A percentile compares a stretch with the other conserved stretches of the same genome.
Evolutionary conservation across 2,888 invertebrate genomes (phyloP).

Genomic region (Ormyrus labotus): DNA sequence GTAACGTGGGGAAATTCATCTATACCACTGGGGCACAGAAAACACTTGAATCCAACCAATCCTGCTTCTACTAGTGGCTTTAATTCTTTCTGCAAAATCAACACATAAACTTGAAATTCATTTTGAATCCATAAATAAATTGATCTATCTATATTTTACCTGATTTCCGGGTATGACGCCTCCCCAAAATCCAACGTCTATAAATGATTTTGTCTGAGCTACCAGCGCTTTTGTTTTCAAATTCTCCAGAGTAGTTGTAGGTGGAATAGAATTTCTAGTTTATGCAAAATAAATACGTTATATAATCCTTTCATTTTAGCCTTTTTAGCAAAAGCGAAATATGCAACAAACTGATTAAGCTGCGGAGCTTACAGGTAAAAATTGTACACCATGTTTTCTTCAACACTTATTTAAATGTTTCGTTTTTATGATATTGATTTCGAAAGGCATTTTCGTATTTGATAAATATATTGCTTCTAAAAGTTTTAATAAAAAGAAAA

Average conservation of each 20-base stretch:
- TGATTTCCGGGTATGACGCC: constrained; percentile 84
- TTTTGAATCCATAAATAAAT: too few relatives aligned
- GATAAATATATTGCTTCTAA: too few relatives aligned
- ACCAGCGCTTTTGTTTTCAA: constrained; percentile 80
- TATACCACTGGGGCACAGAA: constrained; percentile 82
- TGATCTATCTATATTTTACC: constrained; percentile 68
- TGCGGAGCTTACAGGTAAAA: too few relatives aligned
- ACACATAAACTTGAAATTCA: not conserved
- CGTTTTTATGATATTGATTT: too few relatives aligned
- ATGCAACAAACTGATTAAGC: too few relatives aligned
- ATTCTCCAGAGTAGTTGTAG: constrained; percentile 82
- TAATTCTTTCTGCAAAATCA: constrained; percentile 77
- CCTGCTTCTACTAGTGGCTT: constrained; percentile 80
- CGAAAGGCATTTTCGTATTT: too few relatives aligned
- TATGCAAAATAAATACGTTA: constrained; percentile 52
- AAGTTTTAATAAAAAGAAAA: too few relatives aligned
- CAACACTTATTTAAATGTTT: too few relatives aligned
- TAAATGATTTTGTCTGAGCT: constrained; percentile 79
- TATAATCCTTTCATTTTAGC: too few relatives aligned
- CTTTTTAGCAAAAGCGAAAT: too few relatives aligned
- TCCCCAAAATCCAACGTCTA: constrained; percentile 89
- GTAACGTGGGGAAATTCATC: constrained; percentile 83
- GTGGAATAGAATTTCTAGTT: constrained; percentile 83
- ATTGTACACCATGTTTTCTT: too few relatives aligned
- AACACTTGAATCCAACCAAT: constrained; percentile 86